Conservation (phyloP, 2,797 vertebrate genomes). For the Tokudaia muenninki region DNA sequence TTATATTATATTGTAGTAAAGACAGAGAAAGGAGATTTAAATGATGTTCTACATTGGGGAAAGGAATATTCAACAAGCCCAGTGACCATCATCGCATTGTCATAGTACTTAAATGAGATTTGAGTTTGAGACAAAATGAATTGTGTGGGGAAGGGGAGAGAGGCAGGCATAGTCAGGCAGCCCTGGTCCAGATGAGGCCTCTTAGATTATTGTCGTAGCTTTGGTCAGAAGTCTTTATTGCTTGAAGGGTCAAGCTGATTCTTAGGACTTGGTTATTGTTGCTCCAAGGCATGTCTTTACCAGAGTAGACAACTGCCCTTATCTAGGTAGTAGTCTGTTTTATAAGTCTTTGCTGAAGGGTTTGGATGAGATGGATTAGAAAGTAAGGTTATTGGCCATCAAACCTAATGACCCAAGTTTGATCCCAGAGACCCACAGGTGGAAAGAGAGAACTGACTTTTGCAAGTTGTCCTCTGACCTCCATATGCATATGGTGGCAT, state of each 20-base stretch:
- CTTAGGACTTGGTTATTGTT: background rate
- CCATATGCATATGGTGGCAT: background rate
- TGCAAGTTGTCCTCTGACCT: background rate
- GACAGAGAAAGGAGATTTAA: background rate
- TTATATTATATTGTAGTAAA: background rate
- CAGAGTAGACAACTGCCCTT: background rate
- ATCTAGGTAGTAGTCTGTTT: background rate
- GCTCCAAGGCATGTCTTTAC: background rate
- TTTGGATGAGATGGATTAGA: background rate
- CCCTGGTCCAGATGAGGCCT: background rate
- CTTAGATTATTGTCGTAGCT: background rate
- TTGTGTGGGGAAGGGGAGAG: background rate
- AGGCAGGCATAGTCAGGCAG: background rate
- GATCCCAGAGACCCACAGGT: background rate
- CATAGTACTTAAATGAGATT: background rate
- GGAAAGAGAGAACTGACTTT: background rate
- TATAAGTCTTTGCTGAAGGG: background rate
- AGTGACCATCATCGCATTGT: background rate
- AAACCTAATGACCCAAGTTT: background rate
- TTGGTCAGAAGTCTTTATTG: background rate
- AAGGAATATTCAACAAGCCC: background rate
- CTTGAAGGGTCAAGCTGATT: background rate
- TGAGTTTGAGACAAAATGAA: background rate
- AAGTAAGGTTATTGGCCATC: background rate
- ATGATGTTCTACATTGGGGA: background rate